Evolutionary conservation across 2,797 vertebrate species (phyloP).

Genomic region (Diplodus puntazzo): DNA sequence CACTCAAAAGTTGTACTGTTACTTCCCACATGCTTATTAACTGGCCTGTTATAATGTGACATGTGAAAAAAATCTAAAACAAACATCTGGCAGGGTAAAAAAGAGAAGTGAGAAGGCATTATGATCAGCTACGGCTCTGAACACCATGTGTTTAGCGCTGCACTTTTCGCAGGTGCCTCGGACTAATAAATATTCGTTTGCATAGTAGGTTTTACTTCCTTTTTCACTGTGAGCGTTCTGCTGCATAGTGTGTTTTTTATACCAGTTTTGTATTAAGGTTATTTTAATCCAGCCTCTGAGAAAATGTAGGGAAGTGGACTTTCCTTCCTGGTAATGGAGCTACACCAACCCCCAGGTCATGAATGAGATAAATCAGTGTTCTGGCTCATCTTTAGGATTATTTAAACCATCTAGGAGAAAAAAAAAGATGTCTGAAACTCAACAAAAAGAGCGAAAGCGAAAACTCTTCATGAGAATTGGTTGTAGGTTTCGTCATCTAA

Average conservation of each 20-base stretch:
- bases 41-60: background rate
- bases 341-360: background rate
- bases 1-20: background rate
- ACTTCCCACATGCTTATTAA: background rate
- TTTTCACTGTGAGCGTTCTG: conserved; percentile 33
- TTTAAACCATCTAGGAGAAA: too few relatives aligned
- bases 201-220: conserved; percentile 68
- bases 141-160: background rate
- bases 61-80: background rate
- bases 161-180: conserved; percentile 47
- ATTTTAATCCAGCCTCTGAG: background rate
- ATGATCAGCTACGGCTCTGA: conserved; percentile 5
- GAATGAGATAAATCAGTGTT: background rate
- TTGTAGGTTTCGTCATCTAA: background rate
- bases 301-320: conserved; percentile 3
- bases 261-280: accelerated
- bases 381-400: background rate
- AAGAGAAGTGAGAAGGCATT: conserved; percentile 63
- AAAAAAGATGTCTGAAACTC: background rate
- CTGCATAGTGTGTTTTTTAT: background rate
- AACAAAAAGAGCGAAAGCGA: background rate
- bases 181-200: conserved; percentile 43
- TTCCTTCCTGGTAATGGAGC: background rate
- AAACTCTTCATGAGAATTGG: background rate
- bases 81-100: conserved; percentile 49